Percentiles rank a stretch among this genome's conserved stretches.
Conservation (phyloP, 2,888 invertebrate genomes). For the Eristalis intricaria region DNA sequence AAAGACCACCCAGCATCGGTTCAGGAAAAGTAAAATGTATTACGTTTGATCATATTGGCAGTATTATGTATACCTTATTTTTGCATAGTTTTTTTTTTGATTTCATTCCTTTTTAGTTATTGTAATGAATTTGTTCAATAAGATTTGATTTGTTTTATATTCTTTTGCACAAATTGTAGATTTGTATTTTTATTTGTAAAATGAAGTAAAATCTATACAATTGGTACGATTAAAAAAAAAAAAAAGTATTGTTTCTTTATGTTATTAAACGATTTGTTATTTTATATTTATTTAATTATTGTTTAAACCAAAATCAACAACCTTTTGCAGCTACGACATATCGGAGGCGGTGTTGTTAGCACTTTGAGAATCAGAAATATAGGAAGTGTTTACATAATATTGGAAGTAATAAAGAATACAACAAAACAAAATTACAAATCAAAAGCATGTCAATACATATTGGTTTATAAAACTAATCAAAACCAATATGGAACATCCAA, state of each 20-base stretch:
- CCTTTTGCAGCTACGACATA: constrained; percentile 79
- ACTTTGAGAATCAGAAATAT: constrained; percentile 75
- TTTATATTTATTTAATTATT: constrained; percentile 44
- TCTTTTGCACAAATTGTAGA: constrained; percentile 49
- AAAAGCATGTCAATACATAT: constrained; percentile 5
- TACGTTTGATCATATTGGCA: not conserved
- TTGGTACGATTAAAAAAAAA: constrained; percentile 16
- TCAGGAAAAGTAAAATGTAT: not conserved
- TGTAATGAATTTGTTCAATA: constrained; percentile 12
- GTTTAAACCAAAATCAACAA: constrained; percentile 50
- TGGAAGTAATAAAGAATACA: constrained; percentile 45
- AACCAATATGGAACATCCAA: constrained; percentile 6
- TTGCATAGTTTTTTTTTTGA: not conserved
- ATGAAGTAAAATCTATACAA: constrained; percentile 10
- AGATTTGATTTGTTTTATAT: not conserved
- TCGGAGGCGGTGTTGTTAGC: constrained; percentile 81
- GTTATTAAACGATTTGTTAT: constrained; percentile 31
- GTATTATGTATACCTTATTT: not conserved
- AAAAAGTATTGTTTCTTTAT: constrained; percentile 12
- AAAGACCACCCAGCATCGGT: not conserved
- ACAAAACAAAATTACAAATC: constrained; percentile 32
- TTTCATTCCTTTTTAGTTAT: constrained; percentile 12
- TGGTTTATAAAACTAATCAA: constrained; percentile 21
- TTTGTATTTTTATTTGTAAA: constrained; percentile 19
- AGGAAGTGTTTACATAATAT: constrained; percentile 41